These are phyloP conservation scores for Palaemon carinicauda DNA, from an alignment of 1,140 invertebrate species.

Conservation along the genomic window DNA sequence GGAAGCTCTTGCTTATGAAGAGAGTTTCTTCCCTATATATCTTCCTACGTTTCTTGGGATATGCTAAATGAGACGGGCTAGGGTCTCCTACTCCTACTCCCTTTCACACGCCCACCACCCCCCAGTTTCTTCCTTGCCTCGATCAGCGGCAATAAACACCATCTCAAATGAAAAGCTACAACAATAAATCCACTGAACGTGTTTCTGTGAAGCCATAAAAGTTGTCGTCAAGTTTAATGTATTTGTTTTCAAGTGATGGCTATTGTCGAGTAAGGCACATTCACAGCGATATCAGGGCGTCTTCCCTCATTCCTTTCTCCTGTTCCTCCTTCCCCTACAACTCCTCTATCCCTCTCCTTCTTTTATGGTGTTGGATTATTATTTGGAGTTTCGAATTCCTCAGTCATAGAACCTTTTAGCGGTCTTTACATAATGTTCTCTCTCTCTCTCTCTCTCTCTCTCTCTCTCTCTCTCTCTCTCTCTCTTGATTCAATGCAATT, in stretches of 20 bases:
- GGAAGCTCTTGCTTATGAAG: too few species aligned
- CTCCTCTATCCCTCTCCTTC: neutral
- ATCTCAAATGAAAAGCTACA: too few species aligned
- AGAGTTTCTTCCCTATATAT: too few species aligned
- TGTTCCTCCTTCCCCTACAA: neutral
- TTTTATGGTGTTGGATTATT: neutral
- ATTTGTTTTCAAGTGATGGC: neutral
- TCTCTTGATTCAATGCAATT: neutral
- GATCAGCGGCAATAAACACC: too few species aligned
- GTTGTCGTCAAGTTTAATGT: slow-evolving; percentile 7
- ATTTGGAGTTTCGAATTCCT: too few species aligned
- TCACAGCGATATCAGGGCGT: neutral
- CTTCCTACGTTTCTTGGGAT: too few species aligned
- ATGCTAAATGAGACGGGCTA: too few species aligned
- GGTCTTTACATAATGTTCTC: neutral
- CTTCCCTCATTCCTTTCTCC: neutral
- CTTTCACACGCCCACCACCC: too few species aligned
- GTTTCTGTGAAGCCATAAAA: neutral
- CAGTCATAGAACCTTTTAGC: neutral
- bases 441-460: slow-evolving; percentile 21
- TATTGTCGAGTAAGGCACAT: neutral
- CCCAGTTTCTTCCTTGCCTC: too few species aligned
- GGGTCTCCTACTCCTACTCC: too few species aligned
- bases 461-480: slow-evolving; percentile 27
- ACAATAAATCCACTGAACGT: too few species aligned